Evolutionary conservation across 2,888 invertebrate species (phyloP), one percentile per base, ranked within the genome.

Genomic region (Desoria tigrina): DNA sequence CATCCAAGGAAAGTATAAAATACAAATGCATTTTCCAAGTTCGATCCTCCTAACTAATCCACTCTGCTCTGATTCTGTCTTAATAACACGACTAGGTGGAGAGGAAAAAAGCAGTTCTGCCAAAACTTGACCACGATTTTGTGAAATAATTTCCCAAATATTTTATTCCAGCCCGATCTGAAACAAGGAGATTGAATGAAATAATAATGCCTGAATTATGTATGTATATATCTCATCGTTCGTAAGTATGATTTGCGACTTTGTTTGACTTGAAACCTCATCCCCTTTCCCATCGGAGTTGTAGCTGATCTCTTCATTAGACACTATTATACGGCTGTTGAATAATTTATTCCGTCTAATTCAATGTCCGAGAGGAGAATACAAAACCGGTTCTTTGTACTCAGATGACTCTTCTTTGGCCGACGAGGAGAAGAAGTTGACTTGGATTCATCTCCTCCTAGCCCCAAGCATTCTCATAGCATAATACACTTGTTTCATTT

Each of bases 241-340:
- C 3, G 32, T 24, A 39, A 28, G 18, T 37, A 42, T 39, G 42
- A 57, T 57, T 57, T 57, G 57, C 32, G 26, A 21, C 26, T 51
- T 24, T 51, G 21, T 23, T 55, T 55, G 61, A 65, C 61, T 65
- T 61, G 66, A 61, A 66, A 58, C 66, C 62, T 61, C 58, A 65
- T 37, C 58, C 61, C 50, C 55, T 58, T 62, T 62, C 66, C 59
- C 57, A 61, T 50, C 45, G 28, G 3, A 61, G 53, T 65, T 61
- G 62, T 64, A 42, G 18, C 57, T 73, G 71, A 73, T 73, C 71
- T 71, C 73, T 73, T 73, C 73, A 73, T 73, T 73, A 73, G 64
- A 61, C 63, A 66, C 69, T 68, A 73, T 71, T 71, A 71, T 72
- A 67, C 59, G 65, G 66, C 56, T 64, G 68, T 68, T 72, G 70